Evolutionary conservation across 2,888 invertebrate genomes (phyloP).

Genomic region (Lycia hirtaria): DNA sequence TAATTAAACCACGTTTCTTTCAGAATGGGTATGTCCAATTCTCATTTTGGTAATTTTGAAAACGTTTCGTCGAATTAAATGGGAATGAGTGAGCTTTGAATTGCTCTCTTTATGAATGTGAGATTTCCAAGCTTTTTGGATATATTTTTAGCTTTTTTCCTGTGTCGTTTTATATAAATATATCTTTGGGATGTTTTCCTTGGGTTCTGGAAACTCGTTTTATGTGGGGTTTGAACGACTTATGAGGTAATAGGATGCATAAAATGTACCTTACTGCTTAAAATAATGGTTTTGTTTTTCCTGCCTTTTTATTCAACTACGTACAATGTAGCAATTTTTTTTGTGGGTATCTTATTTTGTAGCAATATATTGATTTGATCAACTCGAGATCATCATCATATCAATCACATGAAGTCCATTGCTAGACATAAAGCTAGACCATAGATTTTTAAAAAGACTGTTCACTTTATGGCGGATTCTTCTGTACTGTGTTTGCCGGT

Average conservation of each 20-base stretch:
- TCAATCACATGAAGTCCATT: too few species aligned
- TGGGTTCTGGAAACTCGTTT: background rate
- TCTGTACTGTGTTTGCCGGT: too few species aligned
- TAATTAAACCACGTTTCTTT: constrained; percentile 30
- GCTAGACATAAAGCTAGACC: too few species aligned
- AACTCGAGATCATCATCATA: too few species aligned
- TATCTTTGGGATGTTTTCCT: background rate
- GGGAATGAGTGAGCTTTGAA: constrained; percentile 12
- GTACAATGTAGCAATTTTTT: too few species aligned
- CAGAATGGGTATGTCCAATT: constrained; percentile 19
- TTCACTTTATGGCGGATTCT: too few species aligned
- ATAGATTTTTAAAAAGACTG: too few species aligned
- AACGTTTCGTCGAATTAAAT: constrained; percentile 15
- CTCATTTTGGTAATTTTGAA: constrained; percentile 21
- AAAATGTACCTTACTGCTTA: too few species aligned
- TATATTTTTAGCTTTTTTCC: background rate
- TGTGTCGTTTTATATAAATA: constrained; percentile 1
- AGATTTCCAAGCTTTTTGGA: background rate
- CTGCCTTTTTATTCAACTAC: too few species aligned
- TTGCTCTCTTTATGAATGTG: constrained; percentile 12
- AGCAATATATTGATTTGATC: too few species aligned
- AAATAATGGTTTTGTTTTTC: too few species aligned
- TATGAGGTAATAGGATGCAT: background rate
- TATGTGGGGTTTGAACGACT: background rate
- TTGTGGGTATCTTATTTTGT: too few species aligned